phyloP scores from a whole-genome alignment of 2,888 invertebrate species.

The Fragum fragum region DNA sequence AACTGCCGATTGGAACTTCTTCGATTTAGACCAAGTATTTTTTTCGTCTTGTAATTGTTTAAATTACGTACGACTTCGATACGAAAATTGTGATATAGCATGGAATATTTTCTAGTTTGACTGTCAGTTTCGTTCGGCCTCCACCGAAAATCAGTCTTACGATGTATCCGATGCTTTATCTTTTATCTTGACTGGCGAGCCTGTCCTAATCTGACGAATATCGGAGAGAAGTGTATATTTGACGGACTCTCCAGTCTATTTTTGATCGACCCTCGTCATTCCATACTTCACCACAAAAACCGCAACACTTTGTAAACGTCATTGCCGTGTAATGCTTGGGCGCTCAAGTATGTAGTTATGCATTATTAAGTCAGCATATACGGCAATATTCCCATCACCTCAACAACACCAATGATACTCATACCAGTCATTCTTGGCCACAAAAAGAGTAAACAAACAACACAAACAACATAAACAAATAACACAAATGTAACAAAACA shows the following conservation, averaged over 20 bases:
- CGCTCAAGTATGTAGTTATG: slow-evolving; percentile 1
- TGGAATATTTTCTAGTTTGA: too few relatives aligned
- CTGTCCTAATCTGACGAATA: too few relatives aligned
- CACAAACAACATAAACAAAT: background rate
- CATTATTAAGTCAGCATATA: slow-evolving; percentile 4
- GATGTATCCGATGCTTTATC: too few relatives aligned
- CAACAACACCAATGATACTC: background rate
- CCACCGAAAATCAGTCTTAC: too few relatives aligned
- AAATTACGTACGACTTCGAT: too few relatives aligned
- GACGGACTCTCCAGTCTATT: background rate
- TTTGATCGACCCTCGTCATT: background rate
- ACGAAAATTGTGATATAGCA: too few relatives aligned
- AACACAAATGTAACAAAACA: background rate
- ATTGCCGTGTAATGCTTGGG: background rate
- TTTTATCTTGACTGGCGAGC: too few relatives aligned
- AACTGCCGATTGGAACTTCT: too few relatives aligned
- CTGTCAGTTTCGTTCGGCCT: too few relatives aligned
- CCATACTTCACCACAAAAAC: slow-evolving; percentile 3
- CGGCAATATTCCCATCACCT: background rate
- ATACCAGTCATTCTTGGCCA: background rate
- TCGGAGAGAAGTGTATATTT: too few relatives aligned
- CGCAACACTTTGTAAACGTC: slow-evolving; percentile 8
- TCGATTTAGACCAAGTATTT: too few relatives aligned
- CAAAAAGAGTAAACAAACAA: background rate
- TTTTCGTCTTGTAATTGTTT: too few relatives aligned